Evolutionary conservation across 2,797 vertebrate species (phyloP).

Genomic region (Lateolabrax maculatus): DNA sequence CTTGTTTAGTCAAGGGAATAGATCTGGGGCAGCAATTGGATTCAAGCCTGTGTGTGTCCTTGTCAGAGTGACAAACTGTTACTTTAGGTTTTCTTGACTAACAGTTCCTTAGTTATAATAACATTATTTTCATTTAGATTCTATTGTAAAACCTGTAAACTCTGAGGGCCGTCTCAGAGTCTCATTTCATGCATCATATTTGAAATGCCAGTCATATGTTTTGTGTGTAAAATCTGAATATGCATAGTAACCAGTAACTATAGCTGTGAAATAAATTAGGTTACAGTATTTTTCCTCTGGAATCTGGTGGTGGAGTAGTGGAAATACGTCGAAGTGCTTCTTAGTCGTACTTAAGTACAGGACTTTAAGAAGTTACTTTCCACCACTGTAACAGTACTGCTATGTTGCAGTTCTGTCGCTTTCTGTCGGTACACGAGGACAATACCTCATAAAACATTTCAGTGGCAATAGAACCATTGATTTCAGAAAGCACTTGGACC

Average conservation of each 20-base stretch:
- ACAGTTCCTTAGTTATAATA: background rate
- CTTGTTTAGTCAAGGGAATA: constrained; percentile 9
- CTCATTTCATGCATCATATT: background rate
- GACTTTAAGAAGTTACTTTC: background rate
- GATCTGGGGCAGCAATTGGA: background rate
- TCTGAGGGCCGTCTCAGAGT: background rate
- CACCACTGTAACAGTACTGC: background rate
- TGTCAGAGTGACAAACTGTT: background rate
- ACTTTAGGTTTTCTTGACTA: background rate
- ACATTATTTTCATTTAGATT: background rate
- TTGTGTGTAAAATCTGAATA: background rate
- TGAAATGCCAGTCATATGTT: background rate
- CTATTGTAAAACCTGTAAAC: background rate
- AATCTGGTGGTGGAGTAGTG: background rate
- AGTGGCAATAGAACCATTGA: constrained; percentile 27
- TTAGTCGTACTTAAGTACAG: background rate
- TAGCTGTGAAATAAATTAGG: background rate
- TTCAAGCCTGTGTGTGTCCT: background rate
- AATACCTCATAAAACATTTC: constrained; percentile 29
- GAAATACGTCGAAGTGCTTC: background rate
- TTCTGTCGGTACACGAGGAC: constrained; percentile 14
- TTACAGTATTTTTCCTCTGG: background rate
- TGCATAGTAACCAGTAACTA: background rate
- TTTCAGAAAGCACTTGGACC: constrained; percentile 31
- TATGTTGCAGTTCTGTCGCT: background rate